Base-by-base conservation (phyloP, 2,113 vertebrate genomes). In the Mobula hypostoma region DNA sequence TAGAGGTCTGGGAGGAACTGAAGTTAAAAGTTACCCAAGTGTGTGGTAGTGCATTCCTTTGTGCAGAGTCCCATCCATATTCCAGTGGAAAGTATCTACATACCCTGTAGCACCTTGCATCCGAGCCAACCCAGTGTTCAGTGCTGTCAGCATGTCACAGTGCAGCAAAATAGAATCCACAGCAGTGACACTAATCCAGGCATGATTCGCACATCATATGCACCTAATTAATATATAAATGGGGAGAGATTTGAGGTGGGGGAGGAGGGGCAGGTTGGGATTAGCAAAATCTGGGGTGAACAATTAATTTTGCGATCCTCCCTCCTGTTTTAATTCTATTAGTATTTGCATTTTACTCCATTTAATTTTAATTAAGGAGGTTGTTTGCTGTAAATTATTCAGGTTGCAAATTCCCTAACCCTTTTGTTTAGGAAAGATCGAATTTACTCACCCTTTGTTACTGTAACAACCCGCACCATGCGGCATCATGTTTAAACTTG, bases 341-440 rank as follows among this genome's bases (percentile, higher is more conserved):
- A 36, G 77, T 36, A 24, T 68, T n/a, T 66, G 29, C 17, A 68
- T 90, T 68, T 68, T 68, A 32, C 17, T 66, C 58, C 61, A 90
- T 19, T 90, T 68, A 32, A 68, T 68, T 68, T 90, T 66, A 66
- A 66, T 90, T 32, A 66, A 90, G 29, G 61, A n/a, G n/a, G 61
- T 66, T 90, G 85, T 68, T 90, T 66, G 61, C 61, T 66, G 61
- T 90, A 90, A 90, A 90, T 63, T 19, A 90, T 90, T 90, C 12
- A 90, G n/a, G 61, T 66, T 68, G 85, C 85, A 90, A 90, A 90
- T 90, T 66, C 58, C 29, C 15, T 8, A 15, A 66, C 61, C 4
- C 56, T 56, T 32, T 11, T 48, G 14, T 48, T 82, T 82, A 40
- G 79, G 32, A 48, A 74, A 82, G 36, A 82, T 79, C 21, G 56